Conservation (phyloP, 2,797 vertebrate species). For the Cuculus canorus region DNA sequence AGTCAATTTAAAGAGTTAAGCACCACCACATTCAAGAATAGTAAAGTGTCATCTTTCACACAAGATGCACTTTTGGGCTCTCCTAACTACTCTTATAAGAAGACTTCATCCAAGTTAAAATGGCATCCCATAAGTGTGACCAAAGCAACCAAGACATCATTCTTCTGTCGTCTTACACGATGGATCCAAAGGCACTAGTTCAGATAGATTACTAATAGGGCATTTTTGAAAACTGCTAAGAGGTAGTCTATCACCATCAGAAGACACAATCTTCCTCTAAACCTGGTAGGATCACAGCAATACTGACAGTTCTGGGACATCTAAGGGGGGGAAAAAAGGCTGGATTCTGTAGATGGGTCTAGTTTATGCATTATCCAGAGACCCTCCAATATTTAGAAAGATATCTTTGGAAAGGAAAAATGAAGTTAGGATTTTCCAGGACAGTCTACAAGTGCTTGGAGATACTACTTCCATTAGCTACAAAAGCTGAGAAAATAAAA, state of each 20-base stretch:
- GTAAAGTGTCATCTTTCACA: not conserved
- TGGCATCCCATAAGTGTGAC: not conserved
- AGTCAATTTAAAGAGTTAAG: too few relatives aligned
- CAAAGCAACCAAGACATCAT: not conserved
- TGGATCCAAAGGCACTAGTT: not conserved
- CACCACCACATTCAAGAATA: too few relatives aligned
- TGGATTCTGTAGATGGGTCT: not conserved
- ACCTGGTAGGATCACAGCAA: not conserved
- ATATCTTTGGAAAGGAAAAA: not conserved
- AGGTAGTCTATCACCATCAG: not conserved
- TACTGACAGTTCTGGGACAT: not conserved
- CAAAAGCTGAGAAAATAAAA: not conserved
- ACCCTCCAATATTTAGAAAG: not conserved
- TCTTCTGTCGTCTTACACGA: not conserved
- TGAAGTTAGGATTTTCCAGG: not conserved
- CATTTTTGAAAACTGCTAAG: not conserved
- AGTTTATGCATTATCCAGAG: not conserved
- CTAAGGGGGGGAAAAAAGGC: accelerated
- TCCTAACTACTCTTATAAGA: not conserved
- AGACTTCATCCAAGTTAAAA: not conserved
- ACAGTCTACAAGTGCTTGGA: not conserved
- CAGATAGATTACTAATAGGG: not conserved
- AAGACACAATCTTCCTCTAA: not conserved
- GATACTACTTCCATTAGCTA: not conserved
- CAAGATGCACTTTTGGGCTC: not conserved